Base-by-base conservation (phyloP, 2,113 vertebrate species). In the Sula dactylatra region DNA sequence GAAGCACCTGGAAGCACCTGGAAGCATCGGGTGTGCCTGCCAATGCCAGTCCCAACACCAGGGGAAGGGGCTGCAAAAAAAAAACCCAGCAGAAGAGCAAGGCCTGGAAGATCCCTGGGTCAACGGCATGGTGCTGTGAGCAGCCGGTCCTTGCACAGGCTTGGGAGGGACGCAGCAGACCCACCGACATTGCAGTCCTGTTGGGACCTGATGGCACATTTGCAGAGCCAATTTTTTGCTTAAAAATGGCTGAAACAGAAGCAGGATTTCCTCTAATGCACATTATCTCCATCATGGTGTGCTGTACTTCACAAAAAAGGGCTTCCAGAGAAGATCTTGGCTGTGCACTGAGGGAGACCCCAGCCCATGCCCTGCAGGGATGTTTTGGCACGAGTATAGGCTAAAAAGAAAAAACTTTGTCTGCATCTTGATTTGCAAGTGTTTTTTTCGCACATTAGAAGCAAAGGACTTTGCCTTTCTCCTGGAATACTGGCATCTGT, bases 81-180 rank as follows among this genome's bases (percentile, higher is more conserved):
- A 64, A 24, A 9, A 7, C 45, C 59, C 1, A 2, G 16, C 45
- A 64, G 76, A 50, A 79, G 36, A 64, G 45, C 36, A 40, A 50
- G 59, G 16, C 29, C 59, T 52, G 58, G 76, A 50, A 32, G 59
- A 38, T 40, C 21, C 59, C 45, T 6, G 16, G 45, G 21, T 50
- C 54, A 74, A 26, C 0, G 3, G 34, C 3, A 1, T 4, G 4
- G 71, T 45, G 54, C 32, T 1, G 7, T n/a, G 24, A 74, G 54
- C 52, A 44, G n/a, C 16, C 2, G 0, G 44, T 2, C 3, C 45
- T 52, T 64, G 29, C 45, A 40, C 36, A 9, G 45, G 29, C 29
- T 64, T 79, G 45, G n/a, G 29, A 34, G 29, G 45, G n/a, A 19
- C n/a, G n/a, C n/a, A n/a, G 16, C 54, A 58, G 65, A 47, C 27